A percentile compares a stretch with the other conserved stretches of the same genome.
Evolutionary conservation across 2,888 invertebrate genomes (phyloP).

Genomic region (Yponomeuta sedellus): DNA sequence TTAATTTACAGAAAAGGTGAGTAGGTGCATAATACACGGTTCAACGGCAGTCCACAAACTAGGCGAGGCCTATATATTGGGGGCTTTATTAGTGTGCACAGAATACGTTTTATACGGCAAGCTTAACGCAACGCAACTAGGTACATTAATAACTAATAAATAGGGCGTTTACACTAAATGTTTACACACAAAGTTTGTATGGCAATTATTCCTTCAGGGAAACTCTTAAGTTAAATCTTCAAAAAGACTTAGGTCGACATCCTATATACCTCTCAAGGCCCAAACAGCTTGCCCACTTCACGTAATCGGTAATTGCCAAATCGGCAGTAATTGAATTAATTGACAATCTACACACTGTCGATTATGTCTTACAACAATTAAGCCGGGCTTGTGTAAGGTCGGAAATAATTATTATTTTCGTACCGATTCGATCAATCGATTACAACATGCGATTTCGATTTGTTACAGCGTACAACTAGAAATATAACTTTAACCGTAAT

Average conservation of each 20-base stretch:
- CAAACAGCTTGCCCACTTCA: background rate
- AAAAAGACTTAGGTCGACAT: background rate
- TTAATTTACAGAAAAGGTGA: too few relatives aligned
- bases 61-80: too few relatives aligned
- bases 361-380: conserved; percentile 50
- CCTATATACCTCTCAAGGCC: background rate
- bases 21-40: too few relatives aligned
- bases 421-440: conserved; percentile 59
- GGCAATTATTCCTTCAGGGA: too few relatives aligned
- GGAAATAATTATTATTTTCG: conserved; percentile 56
- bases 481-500: background rate
- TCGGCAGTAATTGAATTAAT: conserved; percentile 6
- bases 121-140: too few relatives aligned
- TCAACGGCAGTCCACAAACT: too few relatives aligned
- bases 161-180: too few relatives aligned
- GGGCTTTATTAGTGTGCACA: too few relatives aligned
- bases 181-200: too few relatives aligned
- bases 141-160: too few relatives aligned
- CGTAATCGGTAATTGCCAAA: background rate
- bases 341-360: conserved; percentile 25
- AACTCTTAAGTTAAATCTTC: too few relatives aligned
- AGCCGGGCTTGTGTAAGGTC: conserved; percentile 56
- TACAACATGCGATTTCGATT: conserved; percentile 52
- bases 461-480: conserved; percentile 34
- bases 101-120: too few relatives aligned